phyloP scores from a whole-genome alignment of 2,888 invertebrate species.

The Falcaria lacertinaria region DNA sequence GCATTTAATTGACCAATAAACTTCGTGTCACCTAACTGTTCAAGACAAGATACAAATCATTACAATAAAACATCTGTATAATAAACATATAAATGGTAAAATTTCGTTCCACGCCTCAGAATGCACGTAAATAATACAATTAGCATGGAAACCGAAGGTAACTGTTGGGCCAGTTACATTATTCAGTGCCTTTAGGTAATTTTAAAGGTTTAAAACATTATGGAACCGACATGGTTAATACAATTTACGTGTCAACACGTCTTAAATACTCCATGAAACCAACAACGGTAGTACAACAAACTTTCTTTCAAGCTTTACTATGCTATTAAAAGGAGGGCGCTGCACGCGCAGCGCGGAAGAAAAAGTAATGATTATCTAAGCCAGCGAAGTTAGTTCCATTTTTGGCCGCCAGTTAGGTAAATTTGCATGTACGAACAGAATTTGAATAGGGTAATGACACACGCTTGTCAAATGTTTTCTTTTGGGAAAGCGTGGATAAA shows the following conservation, averaged over 20 bases:
- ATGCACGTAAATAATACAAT: slow-evolving; percentile 26
- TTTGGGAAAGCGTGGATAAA: too few relatives aligned
- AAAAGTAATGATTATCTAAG: too few relatives aligned
- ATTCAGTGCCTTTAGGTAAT: slow-evolving; percentile 34
- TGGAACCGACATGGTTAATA: slow-evolving; percentile 16
- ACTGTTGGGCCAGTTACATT: slow-evolving; percentile 54
- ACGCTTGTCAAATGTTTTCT: too few relatives aligned
- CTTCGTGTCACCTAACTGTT: slow-evolving; percentile 2
- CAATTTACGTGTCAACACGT: slow-evolving; percentile 11
- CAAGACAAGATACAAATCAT: slow-evolving; percentile 13
- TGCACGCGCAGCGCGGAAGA: too few relatives aligned
- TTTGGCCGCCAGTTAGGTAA: too few relatives aligned
- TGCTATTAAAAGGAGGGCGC: too few relatives aligned
- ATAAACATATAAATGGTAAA: slow-evolving; percentile 26
- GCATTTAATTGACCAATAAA: not conserved
- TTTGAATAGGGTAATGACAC: too few relatives aligned
- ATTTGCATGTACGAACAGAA: too few relatives aligned
- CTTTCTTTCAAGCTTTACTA: too few relatives aligned
- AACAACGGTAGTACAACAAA: too few relatives aligned
- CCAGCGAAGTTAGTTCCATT: too few relatives aligned
- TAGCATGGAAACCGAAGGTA: slow-evolving; percentile 48
- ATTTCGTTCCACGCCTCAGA: slow-evolving; percentile 27
- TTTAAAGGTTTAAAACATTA: slow-evolving; percentile 18
- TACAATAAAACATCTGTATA: slow-evolving; percentile 19
- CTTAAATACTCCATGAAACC: slow-evolving; percentile 12